Conservation (phyloP, 2,113 vertebrate genomes). For the Syrmaticus mikado region DNA sequence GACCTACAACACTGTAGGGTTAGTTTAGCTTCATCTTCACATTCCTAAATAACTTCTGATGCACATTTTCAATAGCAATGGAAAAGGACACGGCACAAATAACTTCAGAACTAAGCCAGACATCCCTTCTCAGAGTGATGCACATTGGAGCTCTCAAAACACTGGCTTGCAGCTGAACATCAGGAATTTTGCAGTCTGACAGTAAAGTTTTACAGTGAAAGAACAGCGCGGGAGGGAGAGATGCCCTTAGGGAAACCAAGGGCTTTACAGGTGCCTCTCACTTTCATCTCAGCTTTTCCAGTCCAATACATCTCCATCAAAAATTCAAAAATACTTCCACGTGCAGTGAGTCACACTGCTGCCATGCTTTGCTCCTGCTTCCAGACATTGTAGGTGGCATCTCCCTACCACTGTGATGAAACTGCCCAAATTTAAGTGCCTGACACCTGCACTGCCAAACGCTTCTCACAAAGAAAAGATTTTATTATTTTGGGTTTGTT, state of each 20-base stretch:
- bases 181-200: not conserved
- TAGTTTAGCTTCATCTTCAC: not conserved
- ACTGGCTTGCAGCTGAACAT: not conserved
- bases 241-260: not conserved
- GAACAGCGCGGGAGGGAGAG: not conserved
- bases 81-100: not conserved
- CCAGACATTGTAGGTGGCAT: not conserved
- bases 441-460: not conserved
- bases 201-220: not conserved
- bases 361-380: not conserved
- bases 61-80: not conserved
- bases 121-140: not conserved
- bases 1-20: not conserved
- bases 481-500: not conserved
- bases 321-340: not conserved
- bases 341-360: rapidly evolving
- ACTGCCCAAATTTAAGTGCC: not conserved
- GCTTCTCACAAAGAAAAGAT: not conserved
- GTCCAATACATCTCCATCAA: not conserved
- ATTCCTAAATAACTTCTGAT: not conserved
- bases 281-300: not conserved
- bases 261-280: not conserved
- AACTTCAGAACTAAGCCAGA: not conserved
- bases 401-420: not conserved
- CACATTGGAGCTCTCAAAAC: not conserved